phyloP scores from a whole-genome alignment of 2,113 vertebrate species.

The Eudyptes chrysolophus region DNA sequence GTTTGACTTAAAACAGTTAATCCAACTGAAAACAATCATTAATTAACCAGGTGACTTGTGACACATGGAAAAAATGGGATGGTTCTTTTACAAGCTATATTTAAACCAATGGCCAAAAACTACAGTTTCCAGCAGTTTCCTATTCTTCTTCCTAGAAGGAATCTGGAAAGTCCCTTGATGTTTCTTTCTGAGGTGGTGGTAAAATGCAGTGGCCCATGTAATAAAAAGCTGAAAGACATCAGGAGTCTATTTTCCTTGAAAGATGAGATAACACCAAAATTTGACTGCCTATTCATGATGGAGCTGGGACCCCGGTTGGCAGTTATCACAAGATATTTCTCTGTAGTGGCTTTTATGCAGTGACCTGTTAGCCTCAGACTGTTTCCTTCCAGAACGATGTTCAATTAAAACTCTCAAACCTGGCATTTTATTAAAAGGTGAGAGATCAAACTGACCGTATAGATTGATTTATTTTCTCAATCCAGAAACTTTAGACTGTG shows the following conservation, averaged over 20 bases:
- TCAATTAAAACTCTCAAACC: background rate
- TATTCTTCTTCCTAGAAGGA: constrained; percentile 15
- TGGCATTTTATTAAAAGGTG: background rate
- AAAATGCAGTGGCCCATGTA: background rate
- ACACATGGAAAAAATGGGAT: background rate
- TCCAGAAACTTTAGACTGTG: background rate
- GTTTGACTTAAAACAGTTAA: constrained; percentile 6
- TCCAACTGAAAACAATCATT: background rate
- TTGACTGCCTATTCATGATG: background rate
- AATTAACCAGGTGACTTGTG: background rate
- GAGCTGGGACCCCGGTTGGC: background rate
- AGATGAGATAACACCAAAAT: background rate
- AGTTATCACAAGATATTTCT: background rate
- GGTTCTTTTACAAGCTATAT: background rate
- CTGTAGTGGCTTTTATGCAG: background rate
- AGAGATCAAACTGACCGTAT: background rate
- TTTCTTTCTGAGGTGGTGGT: background rate
- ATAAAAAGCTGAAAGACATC: background rate
- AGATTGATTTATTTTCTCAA: background rate
- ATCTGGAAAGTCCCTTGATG: background rate
- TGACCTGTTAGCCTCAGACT: background rate
- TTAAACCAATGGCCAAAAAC: background rate
- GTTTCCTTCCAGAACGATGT: background rate
- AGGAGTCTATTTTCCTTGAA: constrained; percentile 2
- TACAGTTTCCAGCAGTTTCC: background rate